Evolutionary conservation across 2,888 invertebrate species (phyloP).

Genomic region (Cheilosia impressa): DNA sequence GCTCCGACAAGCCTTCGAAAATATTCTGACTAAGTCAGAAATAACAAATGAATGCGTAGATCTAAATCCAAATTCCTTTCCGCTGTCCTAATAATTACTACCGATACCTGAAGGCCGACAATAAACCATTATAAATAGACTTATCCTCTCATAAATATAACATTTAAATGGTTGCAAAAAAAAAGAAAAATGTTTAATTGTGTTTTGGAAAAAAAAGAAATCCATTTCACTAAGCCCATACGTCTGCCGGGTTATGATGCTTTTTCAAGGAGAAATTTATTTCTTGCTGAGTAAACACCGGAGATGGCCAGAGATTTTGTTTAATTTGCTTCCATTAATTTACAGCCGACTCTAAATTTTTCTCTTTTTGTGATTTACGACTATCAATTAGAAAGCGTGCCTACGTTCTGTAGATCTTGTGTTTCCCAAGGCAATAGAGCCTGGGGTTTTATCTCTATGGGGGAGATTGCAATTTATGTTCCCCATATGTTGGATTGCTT

Average conservation of each 20-base stretch:
- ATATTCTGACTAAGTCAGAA: no score
- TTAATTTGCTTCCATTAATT: conserved; percentile 39
- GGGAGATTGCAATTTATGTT: no score
- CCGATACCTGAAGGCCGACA: no score
- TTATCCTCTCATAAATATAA: conserved; percentile 41
- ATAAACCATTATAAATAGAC: conserved; percentile 13
- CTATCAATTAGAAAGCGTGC: conserved; percentile 10
- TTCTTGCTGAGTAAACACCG: conserved; percentile 21
- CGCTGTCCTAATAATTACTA: no score
- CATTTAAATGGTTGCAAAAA: conserved; percentile 22
- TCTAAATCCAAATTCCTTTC: no score
- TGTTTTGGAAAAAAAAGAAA: neutral
- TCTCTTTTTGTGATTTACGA: conserved; percentile 11
- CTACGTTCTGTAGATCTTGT: no score
- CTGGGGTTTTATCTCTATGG: no score
- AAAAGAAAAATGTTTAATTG: conserved; percentile 16
- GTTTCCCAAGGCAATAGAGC: no score
- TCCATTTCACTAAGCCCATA: conserved; percentile 6
- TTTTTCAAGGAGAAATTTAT: conserved; percentile 37
- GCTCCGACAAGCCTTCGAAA: no score
- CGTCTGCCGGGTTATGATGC: conserved; percentile 2
- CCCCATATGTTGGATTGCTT: no score
- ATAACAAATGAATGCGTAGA: no score
- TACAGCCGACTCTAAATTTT: conserved; percentile 29
- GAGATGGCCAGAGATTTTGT: conserved; percentile 15